phyloP scores from a whole-genome alignment of 2,113 vertebrate species.

The Chaetodon auriga region DNA sequence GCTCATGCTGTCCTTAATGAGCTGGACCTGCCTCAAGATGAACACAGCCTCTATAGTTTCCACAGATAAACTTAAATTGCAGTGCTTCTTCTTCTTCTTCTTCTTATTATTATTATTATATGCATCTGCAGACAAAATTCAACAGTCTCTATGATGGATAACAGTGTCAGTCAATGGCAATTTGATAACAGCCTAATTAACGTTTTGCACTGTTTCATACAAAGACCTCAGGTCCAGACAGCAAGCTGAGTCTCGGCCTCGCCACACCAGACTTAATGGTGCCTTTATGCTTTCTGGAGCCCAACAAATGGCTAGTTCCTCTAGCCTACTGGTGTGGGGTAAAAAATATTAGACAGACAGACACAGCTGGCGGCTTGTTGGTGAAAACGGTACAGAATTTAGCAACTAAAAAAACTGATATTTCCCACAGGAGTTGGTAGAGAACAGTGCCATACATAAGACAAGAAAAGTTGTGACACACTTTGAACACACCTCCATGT shows the following conservation, averaged over 20 bases:
- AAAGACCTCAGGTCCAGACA: no score
- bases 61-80: no score
- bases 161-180: background rate
- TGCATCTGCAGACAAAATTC: background rate
- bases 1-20: conserved; percentile 19
- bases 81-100: background rate
- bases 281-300: background rate
- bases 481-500: no score
- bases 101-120: no score
- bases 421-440: no score
- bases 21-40: background rate
- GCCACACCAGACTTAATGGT: background rate
- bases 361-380: no score
- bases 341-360: no score
- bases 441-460: no score
- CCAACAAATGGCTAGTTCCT: background rate
- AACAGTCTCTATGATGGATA: background rate
- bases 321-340: no score
- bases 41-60: background rate
- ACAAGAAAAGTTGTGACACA: no score
- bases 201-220: background rate
- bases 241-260: background rate
- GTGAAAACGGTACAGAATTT: no score
- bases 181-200: background rate
- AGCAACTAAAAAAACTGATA: no score